Conservation (phyloP, 2,797 vertebrate genomes). For the Pampus argenteus region DNA sequence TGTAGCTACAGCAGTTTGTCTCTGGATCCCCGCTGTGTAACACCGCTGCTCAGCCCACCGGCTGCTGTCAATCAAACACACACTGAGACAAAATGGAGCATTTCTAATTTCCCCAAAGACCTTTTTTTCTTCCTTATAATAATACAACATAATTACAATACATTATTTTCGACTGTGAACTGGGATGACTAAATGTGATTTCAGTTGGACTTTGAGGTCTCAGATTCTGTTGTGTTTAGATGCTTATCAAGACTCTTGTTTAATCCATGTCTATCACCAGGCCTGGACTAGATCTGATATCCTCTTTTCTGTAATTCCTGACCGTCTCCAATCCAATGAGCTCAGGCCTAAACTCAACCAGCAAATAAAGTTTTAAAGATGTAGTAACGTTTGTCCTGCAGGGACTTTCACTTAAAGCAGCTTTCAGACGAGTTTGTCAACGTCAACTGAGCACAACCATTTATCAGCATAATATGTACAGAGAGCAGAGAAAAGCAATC, state of each 20-base stretch:
- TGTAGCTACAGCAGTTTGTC: too few species aligned
- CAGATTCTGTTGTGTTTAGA: not conserved
- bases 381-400: not conserved
- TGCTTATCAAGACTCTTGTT: not conserved
- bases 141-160: too few species aligned
- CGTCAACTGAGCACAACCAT: constrained; percentile 30
- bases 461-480: constrained; percentile 29
- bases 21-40: too few species aligned
- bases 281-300: not conserved
- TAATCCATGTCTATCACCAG: not conserved
- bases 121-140: too few species aligned
- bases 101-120: too few species aligned
- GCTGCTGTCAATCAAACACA: too few species aligned
- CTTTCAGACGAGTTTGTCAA: constrained; percentile 34
- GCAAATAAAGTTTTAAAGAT: not conserved
- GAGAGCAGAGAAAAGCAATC: constrained; percentile 41
- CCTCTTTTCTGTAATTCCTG: not conserved
- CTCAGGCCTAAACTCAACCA: not conserved
- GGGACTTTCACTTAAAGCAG: constrained; percentile 20
- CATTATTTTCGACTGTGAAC: too few species aligned
- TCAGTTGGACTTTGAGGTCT: not conserved
- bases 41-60: too few species aligned
- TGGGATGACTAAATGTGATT: too few species aligned
- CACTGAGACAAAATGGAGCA: too few species aligned
- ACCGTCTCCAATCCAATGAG: not conserved